Evolutionary conservation across 2,888 invertebrate genomes (phyloP).

Genomic region (Nomada ruficornis): DNA sequence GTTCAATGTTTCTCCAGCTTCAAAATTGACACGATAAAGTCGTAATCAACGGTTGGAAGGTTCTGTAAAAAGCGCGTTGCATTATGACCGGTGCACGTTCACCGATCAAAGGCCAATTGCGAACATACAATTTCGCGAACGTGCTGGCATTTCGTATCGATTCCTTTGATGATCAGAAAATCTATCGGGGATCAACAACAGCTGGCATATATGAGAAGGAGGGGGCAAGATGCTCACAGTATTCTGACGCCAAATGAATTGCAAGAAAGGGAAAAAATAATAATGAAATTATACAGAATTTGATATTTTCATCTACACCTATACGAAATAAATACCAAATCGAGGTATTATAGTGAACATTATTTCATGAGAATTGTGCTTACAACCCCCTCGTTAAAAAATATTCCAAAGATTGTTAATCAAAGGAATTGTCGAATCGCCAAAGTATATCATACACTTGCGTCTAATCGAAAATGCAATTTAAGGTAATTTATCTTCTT

Average conservation of each 20-base stretch:
- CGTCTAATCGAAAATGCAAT: too few species aligned
- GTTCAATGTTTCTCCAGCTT: background rate
- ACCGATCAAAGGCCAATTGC: conserved; percentile 50
- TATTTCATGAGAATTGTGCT: too few species aligned
- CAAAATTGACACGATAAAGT: conserved; percentile 20
- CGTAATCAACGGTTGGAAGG: conserved; percentile 4
- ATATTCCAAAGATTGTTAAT: too few species aligned
- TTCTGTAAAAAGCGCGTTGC: background rate
- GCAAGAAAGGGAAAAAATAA: too few species aligned
- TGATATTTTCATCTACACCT: too few species aligned
- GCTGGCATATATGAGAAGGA: conserved; percentile 3
- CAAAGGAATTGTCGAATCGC: too few species aligned
- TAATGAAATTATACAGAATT: too few species aligned
- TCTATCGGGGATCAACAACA: conserved; percentile 39
- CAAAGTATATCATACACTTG: too few species aligned
- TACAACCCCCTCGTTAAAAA: too few species aligned
- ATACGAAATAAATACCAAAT: background rate
- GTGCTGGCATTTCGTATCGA: conserved; percentile 52
- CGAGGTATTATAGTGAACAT: background rate
- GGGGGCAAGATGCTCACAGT: background rate
- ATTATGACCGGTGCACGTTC: conserved; percentile 34
- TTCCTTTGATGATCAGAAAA: conserved; percentile 36
- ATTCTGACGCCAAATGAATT: background rate
- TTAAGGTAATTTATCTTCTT: too few species aligned
- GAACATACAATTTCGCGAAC: conserved; percentile 62